A percentile compares a stretch with the other conserved stretches of the same genome.
These are phyloP conservation scores for Trogon surrucura DNA, from an alignment of 2,113 vertebrate species.

Conservation along the genomic window DNA sequence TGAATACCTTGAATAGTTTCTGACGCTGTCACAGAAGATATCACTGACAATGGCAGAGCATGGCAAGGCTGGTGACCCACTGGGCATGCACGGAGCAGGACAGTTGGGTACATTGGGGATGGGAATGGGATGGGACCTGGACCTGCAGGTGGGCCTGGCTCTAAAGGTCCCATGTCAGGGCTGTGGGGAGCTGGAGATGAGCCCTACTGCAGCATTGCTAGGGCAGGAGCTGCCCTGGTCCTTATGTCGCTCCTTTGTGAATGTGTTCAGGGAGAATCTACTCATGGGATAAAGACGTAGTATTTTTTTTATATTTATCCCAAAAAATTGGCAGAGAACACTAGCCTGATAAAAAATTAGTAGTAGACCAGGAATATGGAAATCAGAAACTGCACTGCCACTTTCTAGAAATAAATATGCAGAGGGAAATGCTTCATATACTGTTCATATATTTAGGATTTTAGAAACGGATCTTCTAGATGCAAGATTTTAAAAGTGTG, in stretches of 20 bases:
- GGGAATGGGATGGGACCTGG: not conserved
- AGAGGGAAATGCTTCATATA: not conserved
- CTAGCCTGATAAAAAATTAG: not conserved
- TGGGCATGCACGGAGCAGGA: not conserved
- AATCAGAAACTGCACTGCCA: not conserved
- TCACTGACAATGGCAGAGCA: rapidly evolving
- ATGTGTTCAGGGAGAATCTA: not conserved
- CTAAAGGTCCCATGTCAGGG: not conserved
- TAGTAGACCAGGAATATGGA: not conserved
- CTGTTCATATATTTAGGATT: not conserved
- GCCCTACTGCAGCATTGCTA: not conserved
- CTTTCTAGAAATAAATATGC: not conserved
- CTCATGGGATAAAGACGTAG: not conserved
- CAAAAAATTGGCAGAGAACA: not conserved
- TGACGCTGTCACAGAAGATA: not conserved
- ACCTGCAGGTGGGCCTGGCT: not conserved
- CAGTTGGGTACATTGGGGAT: not conserved
- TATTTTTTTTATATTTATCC: not conserved
- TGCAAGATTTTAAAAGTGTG: not conserved
- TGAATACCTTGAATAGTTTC: not conserved
- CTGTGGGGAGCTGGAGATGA: not conserved
- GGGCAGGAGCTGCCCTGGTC: not conserved
- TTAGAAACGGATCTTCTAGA: not conserved
- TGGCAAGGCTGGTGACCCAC: rapidly evolving
- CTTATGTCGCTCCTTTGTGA: not conserved